Conservation (phyloP, 2,113 vertebrate genomes). For the Gallinago undulata region DNA sequence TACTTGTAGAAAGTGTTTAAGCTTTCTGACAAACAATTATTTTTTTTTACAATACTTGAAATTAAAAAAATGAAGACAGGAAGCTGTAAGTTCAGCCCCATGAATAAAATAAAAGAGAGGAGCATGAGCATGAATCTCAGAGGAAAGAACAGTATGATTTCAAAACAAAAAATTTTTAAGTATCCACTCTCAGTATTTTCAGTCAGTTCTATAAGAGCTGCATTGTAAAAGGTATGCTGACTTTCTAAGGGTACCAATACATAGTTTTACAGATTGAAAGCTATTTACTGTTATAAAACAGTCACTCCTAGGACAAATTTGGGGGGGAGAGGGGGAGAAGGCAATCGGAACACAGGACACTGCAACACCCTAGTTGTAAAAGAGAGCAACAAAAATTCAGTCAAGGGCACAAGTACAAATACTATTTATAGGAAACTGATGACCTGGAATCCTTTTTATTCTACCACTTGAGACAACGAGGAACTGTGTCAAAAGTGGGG, state of each 20-base stretch:
- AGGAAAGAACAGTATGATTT: neutral
- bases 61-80: neutral
- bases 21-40: neutral
- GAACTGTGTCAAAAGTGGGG: neutral
- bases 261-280: neutral
- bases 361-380: neutral
- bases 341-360: neutral
- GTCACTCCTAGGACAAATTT: neutral
- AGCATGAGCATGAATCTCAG: neutral
- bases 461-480: conserved; percentile 35
- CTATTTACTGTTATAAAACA: neutral
- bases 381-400: neutral
- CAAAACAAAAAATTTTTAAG: neutral
- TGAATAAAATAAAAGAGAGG: neutral
- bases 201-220: neutral
- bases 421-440: conserved; percentile 32
- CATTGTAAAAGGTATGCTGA: neutral
- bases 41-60: neutral
- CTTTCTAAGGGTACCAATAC: neutral
- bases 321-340: neutral
- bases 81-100: neutral
- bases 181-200: neutral
- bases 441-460: conserved; percentile 40
- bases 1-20: neutral
- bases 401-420: conserved; percentile 42